These are phyloP conservation scores for Baronia brevicornis DNA, from an alignment of 2,888 invertebrate genomes.

Conservation along the genomic window DNA sequence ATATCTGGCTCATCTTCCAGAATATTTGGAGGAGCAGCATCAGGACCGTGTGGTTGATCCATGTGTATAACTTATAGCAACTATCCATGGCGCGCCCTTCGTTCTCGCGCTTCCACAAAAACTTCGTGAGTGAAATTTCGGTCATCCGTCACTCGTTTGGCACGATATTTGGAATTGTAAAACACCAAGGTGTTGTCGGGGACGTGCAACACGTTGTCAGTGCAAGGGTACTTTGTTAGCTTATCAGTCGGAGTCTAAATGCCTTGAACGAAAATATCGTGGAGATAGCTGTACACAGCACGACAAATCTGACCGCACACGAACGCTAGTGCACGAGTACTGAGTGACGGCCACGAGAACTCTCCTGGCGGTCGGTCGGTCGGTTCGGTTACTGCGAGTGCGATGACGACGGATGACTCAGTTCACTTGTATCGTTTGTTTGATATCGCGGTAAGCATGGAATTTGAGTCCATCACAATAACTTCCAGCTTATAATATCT, in stretches of 20 bases:
- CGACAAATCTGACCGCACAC: slow-evolving; percentile 48
- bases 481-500: slow-evolving; percentile 2
- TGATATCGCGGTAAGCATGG: slow-evolving; percentile 21
- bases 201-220: slow-evolving; percentile 33
- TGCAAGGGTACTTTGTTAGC: slow-evolving; percentile 40
- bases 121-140: slow-evolving; percentile 55
- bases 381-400: too few relatives aligned
- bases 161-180: slow-evolving; percentile 31
- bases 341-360: slow-evolving; percentile 39
- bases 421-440: slow-evolving; percentile 44
- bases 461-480: slow-evolving; percentile 1
- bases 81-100: slow-evolving; percentile 59
- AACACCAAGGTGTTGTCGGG: slow-evolving; percentile 9
- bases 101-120: slow-evolving; percentile 51
- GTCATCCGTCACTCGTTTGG: slow-evolving; percentile 60
- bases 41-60: slow-evolving; percentile 63
- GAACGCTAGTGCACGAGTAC: slow-evolving; percentile 59
- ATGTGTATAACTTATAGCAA: slow-evolving; percentile 64
- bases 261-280: slow-evolving; percentile 47
- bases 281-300: slow-evolving; percentile 28
- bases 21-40: slow-evolving; percentile 68
- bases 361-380: slow-evolving; percentile 36
- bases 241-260: slow-evolving; percentile 32
- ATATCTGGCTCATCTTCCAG: slow-evolving; percentile 69
- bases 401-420: slow-evolving; percentile 51